Conservation (phyloP, 2,113 vertebrate genomes). For the Mobula birostris region DNA sequence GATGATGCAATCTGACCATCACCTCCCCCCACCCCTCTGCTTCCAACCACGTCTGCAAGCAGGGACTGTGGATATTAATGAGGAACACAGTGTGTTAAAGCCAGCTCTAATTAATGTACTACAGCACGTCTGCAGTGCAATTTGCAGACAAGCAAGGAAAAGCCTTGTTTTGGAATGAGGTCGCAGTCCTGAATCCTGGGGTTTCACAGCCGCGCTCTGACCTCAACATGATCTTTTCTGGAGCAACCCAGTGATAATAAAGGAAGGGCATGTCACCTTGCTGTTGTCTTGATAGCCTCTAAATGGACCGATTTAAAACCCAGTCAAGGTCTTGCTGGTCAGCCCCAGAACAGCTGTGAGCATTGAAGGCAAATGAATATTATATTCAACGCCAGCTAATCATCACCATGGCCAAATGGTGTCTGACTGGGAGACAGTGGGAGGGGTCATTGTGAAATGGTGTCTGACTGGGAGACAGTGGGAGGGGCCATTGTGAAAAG, state of each 20-base stretch:
- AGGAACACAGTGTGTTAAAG: conserved; percentile 67
- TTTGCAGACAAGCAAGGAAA: conserved; percentile 67
- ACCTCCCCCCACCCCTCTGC: conserved; percentile 48
- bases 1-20: conserved; percentile 29
- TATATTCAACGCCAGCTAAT: conserved; percentile 25
- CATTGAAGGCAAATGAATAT: conserved; percentile 59
- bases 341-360: conserved; percentile 64
- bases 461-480: background rate
- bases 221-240: conserved; percentile 67
- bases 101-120: conserved; percentile 69
- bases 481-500: conserved; percentile 21
- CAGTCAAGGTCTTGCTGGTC: conserved; percentile 67
- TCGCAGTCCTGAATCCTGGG: conserved; percentile 75
- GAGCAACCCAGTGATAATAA: conserved; percentile 75
- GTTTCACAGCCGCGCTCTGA: conserved; percentile 46
- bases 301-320: conserved; percentile 86
- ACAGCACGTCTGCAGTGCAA: conserved; percentile 66
- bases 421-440: background rate
- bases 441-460: conserved; percentile 10
- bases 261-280: conserved; percentile 79
- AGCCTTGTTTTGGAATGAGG: conserved; percentile 50
- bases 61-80: conserved; percentile 58
- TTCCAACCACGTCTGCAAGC: conserved; percentile 57
- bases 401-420: conserved; percentile 29
- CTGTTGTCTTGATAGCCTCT: conserved; percentile 78